Percentiles rank a stretch among this genome's conserved stretches.
Evolutionary conservation across 1,140 invertebrate genomes (phyloP).

Genomic region (Lepidostoma basale): DNA sequence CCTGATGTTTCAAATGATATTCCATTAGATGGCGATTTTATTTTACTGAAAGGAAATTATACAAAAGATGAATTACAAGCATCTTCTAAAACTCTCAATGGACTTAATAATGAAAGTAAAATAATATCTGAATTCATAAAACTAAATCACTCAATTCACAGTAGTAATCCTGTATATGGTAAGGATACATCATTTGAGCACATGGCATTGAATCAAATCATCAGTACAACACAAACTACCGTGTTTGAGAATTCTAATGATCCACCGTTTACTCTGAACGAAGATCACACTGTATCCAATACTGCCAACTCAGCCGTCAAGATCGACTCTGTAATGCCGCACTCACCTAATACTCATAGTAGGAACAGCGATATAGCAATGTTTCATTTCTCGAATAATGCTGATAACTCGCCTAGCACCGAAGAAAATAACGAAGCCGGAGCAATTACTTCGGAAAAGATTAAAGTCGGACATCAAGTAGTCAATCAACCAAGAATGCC

Average conservation of each 20-base stretch:
- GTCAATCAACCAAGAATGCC: slow-evolving; percentile 11
- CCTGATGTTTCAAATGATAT: no score
- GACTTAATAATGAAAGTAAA: no score
- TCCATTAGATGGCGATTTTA: no score
- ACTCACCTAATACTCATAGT: neutral
- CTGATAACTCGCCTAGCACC: neutral
- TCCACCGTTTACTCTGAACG: neutral
- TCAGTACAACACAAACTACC: neutral
- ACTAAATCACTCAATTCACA: neutral
- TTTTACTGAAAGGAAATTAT: no score
- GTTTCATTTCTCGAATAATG: neutral
- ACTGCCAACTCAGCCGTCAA: neutral
- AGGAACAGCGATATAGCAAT: neutral
- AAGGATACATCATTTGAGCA: neutral
- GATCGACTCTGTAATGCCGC: neutral
- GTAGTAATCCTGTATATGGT: neutral
- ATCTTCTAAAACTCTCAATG: no score
- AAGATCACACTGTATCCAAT: neutral
- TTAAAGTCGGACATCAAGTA: slow-evolving; percentile 11
- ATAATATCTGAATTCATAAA: no score
- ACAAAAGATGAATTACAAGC: no score
- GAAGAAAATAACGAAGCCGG: slow-evolving; percentile 15
- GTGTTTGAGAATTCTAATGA: neutral
- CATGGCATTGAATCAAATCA: neutral
- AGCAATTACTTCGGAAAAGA: slow-evolving; percentile 22